phyloP scores from a whole-genome alignment of 2,797 vertebrate species.

The Clarias fuscus region DNA sequence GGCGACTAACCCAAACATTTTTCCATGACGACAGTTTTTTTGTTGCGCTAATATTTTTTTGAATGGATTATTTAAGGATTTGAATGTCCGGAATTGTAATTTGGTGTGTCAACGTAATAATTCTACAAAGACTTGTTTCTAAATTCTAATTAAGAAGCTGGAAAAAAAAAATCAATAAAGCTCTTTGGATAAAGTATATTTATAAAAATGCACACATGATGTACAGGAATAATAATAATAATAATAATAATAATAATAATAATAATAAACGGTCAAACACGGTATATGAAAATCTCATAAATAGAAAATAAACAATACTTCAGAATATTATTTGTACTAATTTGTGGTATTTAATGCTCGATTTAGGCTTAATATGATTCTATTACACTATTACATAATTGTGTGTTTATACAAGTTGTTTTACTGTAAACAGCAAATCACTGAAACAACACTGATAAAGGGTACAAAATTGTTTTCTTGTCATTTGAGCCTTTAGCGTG shows the following conservation, averaged over 20 bases:
- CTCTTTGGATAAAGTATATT: neutral
- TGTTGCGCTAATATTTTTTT: neutral
- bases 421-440: too few relatives aligned
- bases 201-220: neutral
- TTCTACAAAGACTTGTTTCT: neutral
- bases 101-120: neutral
- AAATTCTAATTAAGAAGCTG: neutral
- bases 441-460: too few relatives aligned
- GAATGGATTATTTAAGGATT: neutral
- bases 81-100: neutral
- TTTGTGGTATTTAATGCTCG: too few relatives aligned
- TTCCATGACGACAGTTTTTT: neutral
- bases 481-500: too few relatives aligned
- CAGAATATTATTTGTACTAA: too few relatives aligned
- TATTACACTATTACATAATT: too few relatives aligned
- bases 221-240: neutral
- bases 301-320: neutral
- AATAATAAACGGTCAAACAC: neutral
- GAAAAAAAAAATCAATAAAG: neutral
- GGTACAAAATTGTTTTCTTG: too few relatives aligned
- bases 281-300: neutral
- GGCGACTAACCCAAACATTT: slow-evolving; percentile 11
- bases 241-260: too few relatives aligned
- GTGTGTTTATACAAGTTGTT: too few relatives aligned
- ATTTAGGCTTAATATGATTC: too few relatives aligned